phyloP scores from a whole-genome alignment of 2,888 invertebrate species.

The Strigamia transsilvanica region DNA sequence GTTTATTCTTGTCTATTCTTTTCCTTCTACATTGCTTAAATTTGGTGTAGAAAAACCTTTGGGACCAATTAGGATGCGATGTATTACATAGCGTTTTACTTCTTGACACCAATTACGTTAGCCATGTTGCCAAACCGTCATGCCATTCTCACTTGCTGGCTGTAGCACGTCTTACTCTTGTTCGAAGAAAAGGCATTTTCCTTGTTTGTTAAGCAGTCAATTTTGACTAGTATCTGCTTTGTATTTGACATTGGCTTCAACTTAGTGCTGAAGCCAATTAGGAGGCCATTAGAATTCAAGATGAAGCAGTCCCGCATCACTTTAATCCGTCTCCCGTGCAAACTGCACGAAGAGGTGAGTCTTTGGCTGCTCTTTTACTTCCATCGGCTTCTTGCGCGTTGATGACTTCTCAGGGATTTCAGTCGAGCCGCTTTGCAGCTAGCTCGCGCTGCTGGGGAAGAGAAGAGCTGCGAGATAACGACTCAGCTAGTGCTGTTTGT shows the following conservation, averaged over 20 bases:
- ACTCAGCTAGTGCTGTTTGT: conserved; percentile 33
- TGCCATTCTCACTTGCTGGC: neutral
- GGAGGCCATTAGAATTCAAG: conserved; percentile 37
- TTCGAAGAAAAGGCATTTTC: too few species aligned
- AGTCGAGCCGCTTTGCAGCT: conserved; percentile 26
- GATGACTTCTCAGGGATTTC: conserved; percentile 33
- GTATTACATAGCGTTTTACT: neutral
- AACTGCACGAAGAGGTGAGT: conserved; percentile 22
- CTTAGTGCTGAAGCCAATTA: conserved; percentile 27
- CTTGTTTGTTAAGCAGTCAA: neutral
- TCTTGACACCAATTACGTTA: conserved; percentile 29
- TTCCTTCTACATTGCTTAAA: neutral
- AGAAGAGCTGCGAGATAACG: conserved; percentile 34
- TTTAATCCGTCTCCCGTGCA: conserved; percentile 22
- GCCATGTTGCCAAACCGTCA: neutral
- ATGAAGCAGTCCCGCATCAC: conserved; percentile 19
- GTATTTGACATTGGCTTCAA: conserved; percentile 11
- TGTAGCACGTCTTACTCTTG: too few species aligned
- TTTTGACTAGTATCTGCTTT: conserved; percentile 5
- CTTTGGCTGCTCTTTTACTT: conserved; percentile 21
- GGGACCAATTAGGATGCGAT: conserved; percentile 28
- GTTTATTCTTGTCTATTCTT: neutral
- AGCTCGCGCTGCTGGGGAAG: neutral
- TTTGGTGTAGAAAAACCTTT: neutral
- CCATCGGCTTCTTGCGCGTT: conserved; percentile 25